These are phyloP conservation scores for Entosphenus tridentatus DNA, from an alignment of 2,113 vertebrate genomes.

Conservation along the genomic window DNA sequence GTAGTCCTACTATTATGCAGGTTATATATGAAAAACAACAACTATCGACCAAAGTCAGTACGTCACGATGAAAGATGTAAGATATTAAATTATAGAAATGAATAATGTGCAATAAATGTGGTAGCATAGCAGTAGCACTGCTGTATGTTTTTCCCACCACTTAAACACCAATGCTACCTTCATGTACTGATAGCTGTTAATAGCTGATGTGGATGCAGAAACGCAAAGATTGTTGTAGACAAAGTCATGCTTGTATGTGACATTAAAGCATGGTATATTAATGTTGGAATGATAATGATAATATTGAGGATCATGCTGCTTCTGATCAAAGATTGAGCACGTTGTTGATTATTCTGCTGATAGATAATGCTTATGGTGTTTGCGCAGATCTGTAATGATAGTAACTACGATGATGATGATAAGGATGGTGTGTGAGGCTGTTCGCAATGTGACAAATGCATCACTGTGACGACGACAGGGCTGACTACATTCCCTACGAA, in stretches of 20 bases:
- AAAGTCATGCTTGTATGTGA: too few species aligned
- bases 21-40: background rate
- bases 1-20: background rate
- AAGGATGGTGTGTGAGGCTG: too few species aligned
- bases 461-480: conserved; percentile 15
- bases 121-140: too few species aligned
- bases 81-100: background rate
- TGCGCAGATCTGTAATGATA: background rate
- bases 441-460: background rate
- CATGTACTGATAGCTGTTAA: too few species aligned
- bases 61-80: background rate
- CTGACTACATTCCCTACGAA: conserved; percentile 18
- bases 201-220: too few species aligned
- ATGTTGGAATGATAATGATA: too few species aligned
- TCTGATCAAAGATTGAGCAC: background rate
- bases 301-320: background rate
- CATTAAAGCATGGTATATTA: too few species aligned
- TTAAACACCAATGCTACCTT: too few species aligned
- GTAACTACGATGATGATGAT: background rate
- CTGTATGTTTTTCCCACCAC: too few species aligned
- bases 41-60: background rate
- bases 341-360: background rate
- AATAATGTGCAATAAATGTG: too few species aligned
- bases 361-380: background rate
- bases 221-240: too few species aligned